Percentiles rank a stretch among this genome's conserved stretches.
Conservation (phyloP, 2,888 invertebrate species). For the Nipponacmea schrenckii region DNA sequence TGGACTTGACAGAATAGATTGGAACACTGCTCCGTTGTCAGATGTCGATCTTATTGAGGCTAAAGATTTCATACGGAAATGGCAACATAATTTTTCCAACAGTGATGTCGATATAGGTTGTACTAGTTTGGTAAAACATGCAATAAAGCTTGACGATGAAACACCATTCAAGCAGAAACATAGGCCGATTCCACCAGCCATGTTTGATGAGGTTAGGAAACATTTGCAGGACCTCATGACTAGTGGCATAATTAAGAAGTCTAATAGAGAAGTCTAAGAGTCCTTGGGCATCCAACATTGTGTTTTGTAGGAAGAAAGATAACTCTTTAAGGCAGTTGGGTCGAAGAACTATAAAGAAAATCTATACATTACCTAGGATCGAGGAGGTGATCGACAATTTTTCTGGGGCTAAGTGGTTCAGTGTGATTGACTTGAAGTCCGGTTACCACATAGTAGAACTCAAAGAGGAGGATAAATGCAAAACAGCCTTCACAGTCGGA, state of each 20-base stretch:
- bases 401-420: neutral
- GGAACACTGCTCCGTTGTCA: no score
- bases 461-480: conserved; percentile 27
- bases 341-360: no score
- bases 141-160: conserved; percentile 21
- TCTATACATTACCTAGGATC: no score
- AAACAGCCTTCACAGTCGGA: conserved; percentile 33
- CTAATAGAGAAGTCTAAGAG: no score
- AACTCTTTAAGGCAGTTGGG: neutral
- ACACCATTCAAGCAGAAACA: conserved; percentile 23
- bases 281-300: neutral
- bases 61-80: no score
- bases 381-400: no score
- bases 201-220: conserved; percentile 25
- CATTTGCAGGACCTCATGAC: conserved; percentile 26
- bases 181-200: conserved; percentile 19
- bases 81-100: no score
- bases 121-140: conserved; percentile 23
- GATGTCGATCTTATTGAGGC: no score
- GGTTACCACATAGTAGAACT: conserved; percentile 28
- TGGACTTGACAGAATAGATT: no score
- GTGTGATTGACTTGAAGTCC: conserved; percentile 27
- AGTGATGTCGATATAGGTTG: conserved; percentile 13
- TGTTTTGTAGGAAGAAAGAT: neutral
- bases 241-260: conserved; percentile 18